Conservation (phyloP, 2,888 invertebrate species). For the Parochlus steinenii region DNA sequence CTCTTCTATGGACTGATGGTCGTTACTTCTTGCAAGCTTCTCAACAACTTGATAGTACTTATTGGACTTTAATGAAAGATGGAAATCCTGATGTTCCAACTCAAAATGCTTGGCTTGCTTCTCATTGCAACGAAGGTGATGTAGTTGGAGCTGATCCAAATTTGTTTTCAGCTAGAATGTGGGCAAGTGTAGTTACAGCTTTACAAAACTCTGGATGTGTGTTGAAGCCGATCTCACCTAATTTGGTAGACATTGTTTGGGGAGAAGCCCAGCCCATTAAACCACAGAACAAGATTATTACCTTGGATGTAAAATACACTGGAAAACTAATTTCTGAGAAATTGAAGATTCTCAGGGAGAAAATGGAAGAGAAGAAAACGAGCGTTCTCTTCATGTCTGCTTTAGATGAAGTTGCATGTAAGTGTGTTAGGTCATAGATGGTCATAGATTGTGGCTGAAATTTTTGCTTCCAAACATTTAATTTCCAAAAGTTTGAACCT, state of each 20-base stretch:
- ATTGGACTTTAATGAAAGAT: conserved; percentile 91
- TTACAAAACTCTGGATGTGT: conserved; percentile 38
- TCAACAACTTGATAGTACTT: conserved; percentile 55
- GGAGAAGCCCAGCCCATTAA: conserved; percentile 35
- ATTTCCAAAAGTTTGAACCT: too few relatives aligned
- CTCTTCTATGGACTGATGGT: conserved; percentile 95
- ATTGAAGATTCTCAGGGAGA: conserved; percentile 40
- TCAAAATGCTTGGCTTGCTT: conserved; percentile 45
- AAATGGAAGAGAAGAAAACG: conserved; percentile 46
- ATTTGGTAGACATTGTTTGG: conserved; percentile 63
- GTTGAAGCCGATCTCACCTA: conserved; percentile 45
- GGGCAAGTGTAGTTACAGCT: conserved; percentile 39
- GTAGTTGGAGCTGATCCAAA: conserved; percentile 56
- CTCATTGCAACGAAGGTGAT: conserved; percentile 41
- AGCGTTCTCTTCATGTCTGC: conserved; percentile 56
- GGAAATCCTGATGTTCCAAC: conserved; percentile 33
- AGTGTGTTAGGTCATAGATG: too few relatives aligned
- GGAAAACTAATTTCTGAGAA: conserved; percentile 50
- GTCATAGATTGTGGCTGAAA: too few relatives aligned
- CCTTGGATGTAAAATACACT: conserved; percentile 33
- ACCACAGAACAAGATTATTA: conserved; percentile 34
- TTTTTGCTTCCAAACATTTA: too few relatives aligned
- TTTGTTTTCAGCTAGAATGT: conserved; percentile 40
- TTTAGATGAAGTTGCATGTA: conserved; percentile 80
- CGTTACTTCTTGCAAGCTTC: conserved; percentile 85